phyloP scores from a whole-genome alignment of 2,888 invertebrate genomes.

The Cheilosia vernalis region DNA sequence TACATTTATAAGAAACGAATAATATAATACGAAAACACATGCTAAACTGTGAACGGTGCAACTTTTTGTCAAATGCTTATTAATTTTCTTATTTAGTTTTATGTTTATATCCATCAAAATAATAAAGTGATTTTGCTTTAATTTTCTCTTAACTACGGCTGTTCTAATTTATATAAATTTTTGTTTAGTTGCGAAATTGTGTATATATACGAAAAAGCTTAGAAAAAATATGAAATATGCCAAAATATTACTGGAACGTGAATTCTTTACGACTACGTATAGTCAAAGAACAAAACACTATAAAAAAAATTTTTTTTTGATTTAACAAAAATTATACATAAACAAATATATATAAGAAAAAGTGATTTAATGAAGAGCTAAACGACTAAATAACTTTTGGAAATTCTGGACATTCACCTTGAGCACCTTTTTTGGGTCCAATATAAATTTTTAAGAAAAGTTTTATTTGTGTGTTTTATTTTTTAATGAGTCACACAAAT shows the following conservation, averaged over 20 bases:
- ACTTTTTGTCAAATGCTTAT: conserved; percentile 23
- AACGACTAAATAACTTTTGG: conserved; percentile 35
- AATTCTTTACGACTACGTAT: conserved; percentile 32
- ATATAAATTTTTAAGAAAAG: conserved; percentile 56
- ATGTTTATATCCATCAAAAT: conserved; percentile 29
- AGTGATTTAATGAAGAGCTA: conserved; percentile 32
- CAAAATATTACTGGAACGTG: conserved; percentile 32
- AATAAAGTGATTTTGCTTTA: conserved; percentile 16
- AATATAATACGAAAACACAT: conserved; percentile 27
- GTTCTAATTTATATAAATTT: neutral
- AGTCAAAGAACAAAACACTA: conserved; percentile 21
- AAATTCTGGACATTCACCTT: conserved; percentile 80
- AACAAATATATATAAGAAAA: conserved; percentile 15
- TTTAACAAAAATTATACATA: conserved; percentile 11
- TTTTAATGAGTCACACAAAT: conserved; percentile 68
- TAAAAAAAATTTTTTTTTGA: neutral
- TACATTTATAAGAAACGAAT: conserved; percentile 15
- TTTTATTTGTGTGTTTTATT: conserved; percentile 40
- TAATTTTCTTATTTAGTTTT: neutral
- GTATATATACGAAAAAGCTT: conserved; percentile 40
- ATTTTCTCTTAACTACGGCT: neutral
- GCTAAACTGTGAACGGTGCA: conserved; percentile 62
- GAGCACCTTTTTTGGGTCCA: conserved; percentile 82
- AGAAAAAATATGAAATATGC: conserved; percentile 34
- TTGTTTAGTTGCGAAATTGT: conserved; percentile 35